Conservation (phyloP, 2,797 vertebrate species). For the Sebastes elongatus region DNA sequence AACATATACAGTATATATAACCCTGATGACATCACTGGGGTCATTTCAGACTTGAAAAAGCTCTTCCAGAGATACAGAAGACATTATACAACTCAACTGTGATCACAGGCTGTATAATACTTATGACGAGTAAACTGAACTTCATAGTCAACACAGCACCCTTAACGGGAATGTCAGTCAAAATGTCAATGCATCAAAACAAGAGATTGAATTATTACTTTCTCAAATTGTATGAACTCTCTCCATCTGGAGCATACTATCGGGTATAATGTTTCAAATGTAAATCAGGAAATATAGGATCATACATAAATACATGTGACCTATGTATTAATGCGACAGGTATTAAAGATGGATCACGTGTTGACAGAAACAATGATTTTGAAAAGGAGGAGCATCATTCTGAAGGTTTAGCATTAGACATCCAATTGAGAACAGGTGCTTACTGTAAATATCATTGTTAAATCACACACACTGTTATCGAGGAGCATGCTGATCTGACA, state of each 20-base stretch:
- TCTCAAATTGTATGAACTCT: neutral
- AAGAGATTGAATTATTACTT: neutral
- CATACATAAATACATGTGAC: neutral
- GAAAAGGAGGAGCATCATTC: neutral
- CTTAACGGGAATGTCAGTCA: neutral
- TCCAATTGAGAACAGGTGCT: neutral
- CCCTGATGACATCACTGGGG: neutral
- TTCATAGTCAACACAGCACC: neutral
- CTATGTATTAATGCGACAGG: neutral
- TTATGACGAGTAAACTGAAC: neutral
- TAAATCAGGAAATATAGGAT: neutral
- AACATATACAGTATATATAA: neutral
- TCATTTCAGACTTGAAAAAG: neutral
- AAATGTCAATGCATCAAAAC: neutral
- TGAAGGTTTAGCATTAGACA: neutral
- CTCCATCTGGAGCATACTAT: neutral
- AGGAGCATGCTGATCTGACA: constrained; percentile 1
- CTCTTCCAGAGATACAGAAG: neutral
- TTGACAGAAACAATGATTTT: neutral
- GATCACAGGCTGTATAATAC: too few species aligned
- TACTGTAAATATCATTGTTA: neutral
- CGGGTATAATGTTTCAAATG: neutral
- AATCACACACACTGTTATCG: neutral
- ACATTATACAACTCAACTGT: too few species aligned
- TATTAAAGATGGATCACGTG: neutral